Conservation (phyloP, 2,113 vertebrate genomes). For the Solenodon paradoxus region DNA sequence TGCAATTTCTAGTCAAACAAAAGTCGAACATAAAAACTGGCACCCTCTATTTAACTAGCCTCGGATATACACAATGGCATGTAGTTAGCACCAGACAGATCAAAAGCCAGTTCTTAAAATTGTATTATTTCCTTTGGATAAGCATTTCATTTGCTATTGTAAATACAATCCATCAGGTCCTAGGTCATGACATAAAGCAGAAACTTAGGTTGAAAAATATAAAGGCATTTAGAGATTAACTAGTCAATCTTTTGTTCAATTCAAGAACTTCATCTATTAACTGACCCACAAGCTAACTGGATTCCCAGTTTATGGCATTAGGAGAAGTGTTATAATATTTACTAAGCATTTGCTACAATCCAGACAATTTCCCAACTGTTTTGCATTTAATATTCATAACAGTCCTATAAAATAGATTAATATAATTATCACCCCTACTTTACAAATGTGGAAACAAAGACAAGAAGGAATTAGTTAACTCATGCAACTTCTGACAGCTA, state of each 20-base stretch:
- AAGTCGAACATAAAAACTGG: slow-evolving; percentile 60
- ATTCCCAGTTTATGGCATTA: background rate
- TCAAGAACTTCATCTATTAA: background rate
- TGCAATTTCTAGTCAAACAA: slow-evolving; percentile 65
- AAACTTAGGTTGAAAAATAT: slow-evolving; percentile 20
- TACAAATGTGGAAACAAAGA: too few species aligned
- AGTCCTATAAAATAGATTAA: slow-evolving; percentile 9
- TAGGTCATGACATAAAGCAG: slow-evolving; percentile 12
- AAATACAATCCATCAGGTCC: slow-evolving; percentile 10
- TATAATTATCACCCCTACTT: background rate
- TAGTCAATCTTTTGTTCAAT: background rate
- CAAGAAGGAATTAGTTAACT: slow-evolving; percentile 28
- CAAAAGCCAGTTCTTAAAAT: slow-evolving; percentile 57
- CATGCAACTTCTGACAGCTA: background rate
- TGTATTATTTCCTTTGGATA: slow-evolving; percentile 35
- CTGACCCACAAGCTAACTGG: slow-evolving; percentile 4
- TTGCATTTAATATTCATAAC: slow-evolving; percentile 17
- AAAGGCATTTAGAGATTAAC: slow-evolving; percentile 24
- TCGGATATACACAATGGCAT: slow-evolving; percentile 40
- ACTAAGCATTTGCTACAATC: background rate
- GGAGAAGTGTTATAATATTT: slow-evolving; percentile 14
- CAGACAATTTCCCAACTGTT: background rate
- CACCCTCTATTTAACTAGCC: slow-evolving; percentile 50
- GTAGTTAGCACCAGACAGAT: slow-evolving; percentile 43
- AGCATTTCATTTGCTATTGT: slow-evolving; percentile 24